Conservation (phyloP, 2,888 invertebrate genomes). For the Caenorhabditis becei region DNA sequence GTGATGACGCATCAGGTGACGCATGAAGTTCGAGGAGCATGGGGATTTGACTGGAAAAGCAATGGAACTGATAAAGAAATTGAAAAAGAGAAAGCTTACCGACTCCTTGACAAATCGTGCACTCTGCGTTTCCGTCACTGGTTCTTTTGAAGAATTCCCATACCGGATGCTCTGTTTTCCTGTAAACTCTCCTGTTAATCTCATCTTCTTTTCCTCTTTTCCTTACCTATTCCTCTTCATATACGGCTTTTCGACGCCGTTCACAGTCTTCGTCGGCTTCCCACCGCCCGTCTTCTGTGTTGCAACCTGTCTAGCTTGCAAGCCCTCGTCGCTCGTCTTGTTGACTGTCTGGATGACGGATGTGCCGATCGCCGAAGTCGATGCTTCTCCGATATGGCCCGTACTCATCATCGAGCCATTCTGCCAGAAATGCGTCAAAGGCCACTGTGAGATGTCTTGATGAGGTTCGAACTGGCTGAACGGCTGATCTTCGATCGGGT, state of each 20-base stretch:
- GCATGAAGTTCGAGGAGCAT: conserved; percentile 75
- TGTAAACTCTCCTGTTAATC: conserved; percentile 16
- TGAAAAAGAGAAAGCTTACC: conserved; percentile 31
- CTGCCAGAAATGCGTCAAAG: conserved; percentile 48
- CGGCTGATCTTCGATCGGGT: conserved; percentile 19
- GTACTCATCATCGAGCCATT: neutral
- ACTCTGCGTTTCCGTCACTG: conserved; percentile 71
- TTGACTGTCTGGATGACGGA: conserved; percentile 41
- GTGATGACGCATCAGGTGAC: conserved; percentile 75
- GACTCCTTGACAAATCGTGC: conserved; percentile 70
- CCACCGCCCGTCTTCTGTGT: conserved; percentile 5
- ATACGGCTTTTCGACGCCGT: conserved; percentile 63
- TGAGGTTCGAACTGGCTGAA: conserved; percentile 34
- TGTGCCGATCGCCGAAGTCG: conserved; percentile 41
- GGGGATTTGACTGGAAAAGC: conserved; percentile 68
- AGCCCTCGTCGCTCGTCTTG: conserved; percentile 10
- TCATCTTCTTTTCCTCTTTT: neutral
- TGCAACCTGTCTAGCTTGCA: conserved; percentile 4
- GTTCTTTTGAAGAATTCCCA: conserved; percentile 76
- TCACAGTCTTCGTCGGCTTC: conserved; percentile 12
- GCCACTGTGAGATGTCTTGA: conserved; percentile 29
- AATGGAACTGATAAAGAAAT: neutral
- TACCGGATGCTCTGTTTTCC: conserved; percentile 75
- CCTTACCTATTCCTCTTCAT: conserved; percentile 69
- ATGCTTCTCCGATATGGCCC: conserved; percentile 27